Base-by-base conservation (phyloP, 2,797 vertebrate species). In the Sebastes matsubarae region DNA sequence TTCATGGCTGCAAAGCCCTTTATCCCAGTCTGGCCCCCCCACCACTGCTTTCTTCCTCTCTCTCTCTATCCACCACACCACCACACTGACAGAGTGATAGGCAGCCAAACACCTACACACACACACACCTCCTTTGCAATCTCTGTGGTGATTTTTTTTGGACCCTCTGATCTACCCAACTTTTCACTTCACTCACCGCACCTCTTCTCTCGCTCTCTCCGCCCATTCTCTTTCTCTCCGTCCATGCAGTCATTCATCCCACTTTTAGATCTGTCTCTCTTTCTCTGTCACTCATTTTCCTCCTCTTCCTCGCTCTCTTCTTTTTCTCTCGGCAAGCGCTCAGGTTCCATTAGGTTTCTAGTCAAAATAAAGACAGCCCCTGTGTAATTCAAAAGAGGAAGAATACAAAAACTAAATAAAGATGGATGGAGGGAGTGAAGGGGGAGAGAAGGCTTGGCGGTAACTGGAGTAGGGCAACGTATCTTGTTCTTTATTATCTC, bases 1-100 rank as follows among this genome's bases (percentile, higher is more conserved):
- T 92, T 93, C 92, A 90, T 90, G 89, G 79, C 79, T 67, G 83
- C 79, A 81, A 89, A 93, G 83, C 82, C 88, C 85, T 93, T 92
- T 88, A 91, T 93, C 86, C 90, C 60, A 60, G 52, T 59, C 71
- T 77, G 68, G 20, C 77, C 84, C 64, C 58, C 20, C 75, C 57
- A 42, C 27, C 50, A 46, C 63, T 73, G 24, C 80, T 76, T 68
- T 42, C 59, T 70, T 83, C 82, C 72, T 85, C 72, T 80, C 77
- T 5, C 65, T 69, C 66, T 5, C 65, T 69, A 63, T 54, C 63
- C 67, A 75, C 75, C 84, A 59, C 77, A 83, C 79, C 20, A 38
- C 60, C 60, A 77, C 8, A 4, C 79, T 67, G 81, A 73, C 87
- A 87, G 64, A 83, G 68, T 79, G 78, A 88, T 82, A 66, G 79